Percentiles rank a stretch among this genome's conserved stretches.
These are phyloP conservation scores for Erpetoichthys calabaricus DNA, from an alignment of 2,797 vertebrate species.

Conservation along the genomic window DNA sequence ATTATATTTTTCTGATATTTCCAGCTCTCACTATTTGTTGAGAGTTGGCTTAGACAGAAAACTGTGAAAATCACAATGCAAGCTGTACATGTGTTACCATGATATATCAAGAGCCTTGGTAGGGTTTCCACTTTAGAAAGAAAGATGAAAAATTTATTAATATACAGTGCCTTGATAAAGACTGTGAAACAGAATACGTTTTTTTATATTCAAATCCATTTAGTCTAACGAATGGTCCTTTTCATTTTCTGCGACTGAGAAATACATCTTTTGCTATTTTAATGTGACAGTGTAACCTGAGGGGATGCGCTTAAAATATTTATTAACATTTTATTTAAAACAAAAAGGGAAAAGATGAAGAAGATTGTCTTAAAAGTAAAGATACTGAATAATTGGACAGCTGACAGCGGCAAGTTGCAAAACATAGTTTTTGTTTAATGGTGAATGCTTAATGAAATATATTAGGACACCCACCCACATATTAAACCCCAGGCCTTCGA, in stretches of 20 bases:
- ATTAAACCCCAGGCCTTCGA: too few relatives aligned
- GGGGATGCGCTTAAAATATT: constrained; percentile 43
- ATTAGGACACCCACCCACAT: too few relatives aligned
- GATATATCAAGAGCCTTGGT: too few relatives aligned
- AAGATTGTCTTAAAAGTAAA: constrained; percentile 31
- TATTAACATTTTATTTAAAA: constrained; percentile 28
- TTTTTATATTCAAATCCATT: constrained; percentile 15
- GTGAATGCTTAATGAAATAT: too few relatives aligned
- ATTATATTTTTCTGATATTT: too few relatives aligned
- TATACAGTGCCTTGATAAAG: constrained; percentile 8
- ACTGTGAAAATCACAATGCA: too few relatives aligned
- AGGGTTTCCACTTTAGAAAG: not conserved
- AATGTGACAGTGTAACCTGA: constrained; percentile 21
- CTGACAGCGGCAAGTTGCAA: not conserved
- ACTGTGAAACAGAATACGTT: constrained; percentile 11
- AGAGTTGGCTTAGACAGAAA: too few relatives aligned
- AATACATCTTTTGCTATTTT: constrained; percentile 49
- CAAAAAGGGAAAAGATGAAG: constrained; percentile 26
- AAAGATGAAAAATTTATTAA: constrained; percentile 10
- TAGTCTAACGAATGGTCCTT: constrained; percentile 12
- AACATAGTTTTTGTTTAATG: too few relatives aligned
- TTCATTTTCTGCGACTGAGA: constrained; percentile 16
- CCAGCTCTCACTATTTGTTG: too few relatives aligned
- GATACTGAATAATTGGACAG: constrained; percentile 11
- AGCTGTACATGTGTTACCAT: too few relatives aligned